phyloP scores from a whole-genome alignment of 2,113 vertebrate species.

The Balaeniceps rex region DNA sequence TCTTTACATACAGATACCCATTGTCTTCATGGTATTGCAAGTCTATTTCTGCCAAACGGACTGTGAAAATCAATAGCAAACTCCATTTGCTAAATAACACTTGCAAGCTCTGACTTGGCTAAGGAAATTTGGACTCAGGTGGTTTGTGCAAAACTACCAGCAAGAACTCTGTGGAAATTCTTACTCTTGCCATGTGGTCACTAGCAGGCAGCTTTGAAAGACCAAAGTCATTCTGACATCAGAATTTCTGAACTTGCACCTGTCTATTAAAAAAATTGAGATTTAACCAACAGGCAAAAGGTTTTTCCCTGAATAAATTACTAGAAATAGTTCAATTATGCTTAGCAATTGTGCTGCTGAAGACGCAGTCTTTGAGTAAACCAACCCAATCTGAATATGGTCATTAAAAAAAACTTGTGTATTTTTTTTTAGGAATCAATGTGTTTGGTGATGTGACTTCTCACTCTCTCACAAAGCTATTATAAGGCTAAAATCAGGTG shows the following conservation, averaged over 20 bases:
- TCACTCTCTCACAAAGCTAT: not conserved
- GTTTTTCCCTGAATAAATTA: not conserved
- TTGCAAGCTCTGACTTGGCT: not conserved
- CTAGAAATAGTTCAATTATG: not conserved
- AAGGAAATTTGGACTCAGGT: not conserved
- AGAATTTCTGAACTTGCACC: not conserved
- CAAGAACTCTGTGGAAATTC: not conserved
- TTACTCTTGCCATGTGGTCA: not conserved
- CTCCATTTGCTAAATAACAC: slow-evolving; percentile 34
- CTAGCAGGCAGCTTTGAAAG: not conserved
- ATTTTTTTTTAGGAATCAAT: not conserved
- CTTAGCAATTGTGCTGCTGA: not conserved
- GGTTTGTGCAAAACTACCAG: not conserved
- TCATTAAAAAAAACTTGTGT: not conserved
- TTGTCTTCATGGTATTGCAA: not conserved
- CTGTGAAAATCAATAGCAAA: slow-evolving; percentile 52
- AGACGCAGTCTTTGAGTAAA: not conserved
- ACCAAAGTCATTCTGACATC: not conserved
- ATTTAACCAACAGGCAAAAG: not conserved
- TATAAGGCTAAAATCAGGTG: not conserved
- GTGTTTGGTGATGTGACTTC: not conserved
- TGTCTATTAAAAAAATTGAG: not conserved
- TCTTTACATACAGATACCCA: not conserved
- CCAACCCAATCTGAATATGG: not conserved
- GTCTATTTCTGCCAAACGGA: slow-evolving; percentile 40